Conservation (phyloP, 2,888 invertebrate genomes). For the Hyalella azteca region DNA sequence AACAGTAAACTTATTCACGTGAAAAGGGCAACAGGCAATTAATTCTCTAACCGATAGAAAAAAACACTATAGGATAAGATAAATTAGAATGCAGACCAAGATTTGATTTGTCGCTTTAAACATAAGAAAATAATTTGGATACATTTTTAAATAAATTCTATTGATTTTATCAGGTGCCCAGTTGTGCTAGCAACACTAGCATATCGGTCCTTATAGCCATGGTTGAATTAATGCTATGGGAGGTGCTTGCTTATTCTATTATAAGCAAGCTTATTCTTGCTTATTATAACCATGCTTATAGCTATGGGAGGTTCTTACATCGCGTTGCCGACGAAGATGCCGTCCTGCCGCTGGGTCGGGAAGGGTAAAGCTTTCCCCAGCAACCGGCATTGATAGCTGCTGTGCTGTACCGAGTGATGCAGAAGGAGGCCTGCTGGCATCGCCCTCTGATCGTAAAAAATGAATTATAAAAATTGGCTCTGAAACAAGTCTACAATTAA, state of each 20-base stretch:
- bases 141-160: background rate
- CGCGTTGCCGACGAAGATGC: conserved; percentile 32
- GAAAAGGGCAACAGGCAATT: no score
- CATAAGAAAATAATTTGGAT: background rate
- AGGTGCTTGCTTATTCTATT: background rate
- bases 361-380: conserved; percentile 4
- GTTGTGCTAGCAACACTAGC: background rate
- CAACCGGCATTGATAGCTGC: conserved; percentile 6
- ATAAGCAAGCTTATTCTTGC: background rate
- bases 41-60: no score
- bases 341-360: conserved; percentile 38
- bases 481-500: no score
- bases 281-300: background rate
- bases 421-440: background rate
- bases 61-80: no score
- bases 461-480: no score
- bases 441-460: background rate
- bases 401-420: background rate
- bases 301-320: background rate
- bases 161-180: background rate
- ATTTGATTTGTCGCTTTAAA: no score
- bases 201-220: background rate
- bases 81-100: no score
- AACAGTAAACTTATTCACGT: no score
- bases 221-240: background rate